A percentile compares a stretch with the other conserved stretches of the same genome.
Evolutionary conservation across 2,797 vertebrate genomes (phyloP).

Genomic region (Hybognathus amarus): DNA sequence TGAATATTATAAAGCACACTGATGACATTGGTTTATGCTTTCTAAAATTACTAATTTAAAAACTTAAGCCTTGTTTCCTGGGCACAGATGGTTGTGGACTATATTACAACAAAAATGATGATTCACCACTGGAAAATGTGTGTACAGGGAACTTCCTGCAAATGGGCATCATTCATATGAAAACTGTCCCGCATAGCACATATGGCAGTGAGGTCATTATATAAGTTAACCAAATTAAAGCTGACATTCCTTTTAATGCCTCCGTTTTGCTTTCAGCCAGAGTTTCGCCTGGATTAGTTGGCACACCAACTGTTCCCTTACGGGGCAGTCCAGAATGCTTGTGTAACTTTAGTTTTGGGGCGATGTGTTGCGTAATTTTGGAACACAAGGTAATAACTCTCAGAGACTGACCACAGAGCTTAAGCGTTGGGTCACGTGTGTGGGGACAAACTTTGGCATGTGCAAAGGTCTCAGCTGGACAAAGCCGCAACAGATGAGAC

Average conservation of each 20-base stretch:
- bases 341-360: slow-evolving; percentile 72
- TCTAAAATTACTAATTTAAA: neutral
- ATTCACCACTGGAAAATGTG: slow-evolving; percentile 15
- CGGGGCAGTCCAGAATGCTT: slow-evolving; percentile 61
- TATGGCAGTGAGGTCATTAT: slow-evolving; percentile 63
- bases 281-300: slow-evolving; percentile 72
- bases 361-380: slow-evolving; percentile 71
- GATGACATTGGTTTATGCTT: neutral
- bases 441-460: slow-evolving; percentile 15
- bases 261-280: slow-evolving; percentile 59
- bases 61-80: neutral
- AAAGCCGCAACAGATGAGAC: slow-evolving; percentile 18
- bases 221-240: slow-evolving; percentile 75
- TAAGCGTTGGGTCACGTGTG: slow-evolving; percentile 58
- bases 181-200: neutral
- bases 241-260: slow-evolving; percentile 70
- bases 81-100: slow-evolving; percentile 3
- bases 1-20: too few relatives aligned
- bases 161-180: neutral
- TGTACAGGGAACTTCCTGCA: neutral
- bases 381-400: slow-evolving; percentile 66
- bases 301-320: slow-evolving; percentile 71
- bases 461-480: slow-evolving; percentile 38
- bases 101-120: neutral
- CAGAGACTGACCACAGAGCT: slow-evolving; percentile 64